Conservation (phyloP, 2,113 vertebrate species). For the Podarcis muralis region DNA sequence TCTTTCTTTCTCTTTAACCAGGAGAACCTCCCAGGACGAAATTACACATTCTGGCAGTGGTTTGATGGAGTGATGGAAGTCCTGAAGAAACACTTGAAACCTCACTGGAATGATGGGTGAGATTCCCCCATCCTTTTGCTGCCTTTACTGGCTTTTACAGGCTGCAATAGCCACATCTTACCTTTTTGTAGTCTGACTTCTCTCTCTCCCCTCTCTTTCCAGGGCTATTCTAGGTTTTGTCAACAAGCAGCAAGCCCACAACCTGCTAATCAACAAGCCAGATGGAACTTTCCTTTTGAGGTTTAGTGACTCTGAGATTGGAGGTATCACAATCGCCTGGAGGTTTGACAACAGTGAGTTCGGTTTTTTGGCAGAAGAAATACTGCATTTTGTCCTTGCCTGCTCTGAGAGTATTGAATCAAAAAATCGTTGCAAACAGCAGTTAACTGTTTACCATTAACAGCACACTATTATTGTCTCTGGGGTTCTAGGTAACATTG, state of each 20-base stretch:
- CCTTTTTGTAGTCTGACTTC: neutral
- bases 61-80: constrained; percentile 98
- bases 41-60: constrained; percentile 99
- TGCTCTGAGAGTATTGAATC: neutral
- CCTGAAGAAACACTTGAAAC: constrained; percentile 92
- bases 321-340: constrained; percentile 98
- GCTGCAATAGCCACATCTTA: no score
- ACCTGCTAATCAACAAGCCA: constrained; percentile 97
- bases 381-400: neutral
- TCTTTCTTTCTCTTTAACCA: constrained; percentile 57
- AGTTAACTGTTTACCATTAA: neutral
- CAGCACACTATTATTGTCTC: neutral
- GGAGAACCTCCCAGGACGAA: constrained; percentile 95
- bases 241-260: constrained; percentile 98
- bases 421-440: neutral
- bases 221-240: constrained; percentile 97
- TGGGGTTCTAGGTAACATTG: neutral
- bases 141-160: neutral
- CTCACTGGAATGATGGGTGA: constrained; percentile 94
- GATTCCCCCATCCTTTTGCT: neutral
- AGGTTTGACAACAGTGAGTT: constrained; percentile 81
- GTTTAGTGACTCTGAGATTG: constrained; percentile 97
- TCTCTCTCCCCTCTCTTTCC: constrained; percentile 33
- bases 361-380: rapidly evolving
- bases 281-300: constrained; percentile 96